Evolutionary conservation across 64 coral and sea anemone genomes (phyloP).

Genomic region (Exaiptasia diaphana): DNA sequence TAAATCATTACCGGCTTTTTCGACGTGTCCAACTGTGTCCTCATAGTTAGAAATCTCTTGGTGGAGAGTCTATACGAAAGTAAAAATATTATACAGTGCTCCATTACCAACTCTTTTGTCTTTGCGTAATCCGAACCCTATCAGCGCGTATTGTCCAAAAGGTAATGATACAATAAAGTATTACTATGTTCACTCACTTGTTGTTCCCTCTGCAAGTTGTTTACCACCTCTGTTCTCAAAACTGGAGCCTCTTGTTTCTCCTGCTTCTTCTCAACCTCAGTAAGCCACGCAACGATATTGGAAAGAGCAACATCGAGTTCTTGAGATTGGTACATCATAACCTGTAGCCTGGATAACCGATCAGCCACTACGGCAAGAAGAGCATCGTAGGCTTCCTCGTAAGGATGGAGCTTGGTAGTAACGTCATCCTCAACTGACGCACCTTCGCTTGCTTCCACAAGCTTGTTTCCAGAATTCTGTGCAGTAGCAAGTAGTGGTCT

Average conservation of each 20-base stretch:
- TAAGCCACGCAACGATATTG: constrained; percentile 71
- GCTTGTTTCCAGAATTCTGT: constrained; percentile 61
- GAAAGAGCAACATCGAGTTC: constrained; percentile 62
- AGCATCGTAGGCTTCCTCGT: constrained; percentile 72
- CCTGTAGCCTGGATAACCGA: constrained; percentile 55
- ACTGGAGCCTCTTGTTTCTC: constrained; percentile 63
- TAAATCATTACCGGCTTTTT: constrained; percentile 48
- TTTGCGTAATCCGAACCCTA: too few species aligned
- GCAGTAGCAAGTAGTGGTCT: constrained; percentile 58
- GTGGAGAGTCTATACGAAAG: constrained; percentile 33
- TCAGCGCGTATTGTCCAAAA: too few species aligned
- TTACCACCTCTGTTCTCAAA: constrained; percentile 53
- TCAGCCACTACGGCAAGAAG: constrained; percentile 71
- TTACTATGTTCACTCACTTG: constrained; percentile 54
- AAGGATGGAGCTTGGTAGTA: constrained; percentile 61
- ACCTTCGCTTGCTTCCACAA: constrained; percentile 55
- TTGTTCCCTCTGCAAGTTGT: constrained; percentile 63
- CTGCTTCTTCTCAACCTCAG: constrained; percentile 56
- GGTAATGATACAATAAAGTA: too few species aligned
- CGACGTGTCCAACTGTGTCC: constrained; percentile 67
- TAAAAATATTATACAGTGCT: background rate
- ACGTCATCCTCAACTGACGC: constrained; percentile 39
- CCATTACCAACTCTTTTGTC: too few species aligned
- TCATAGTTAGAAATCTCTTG: constrained; percentile 67
- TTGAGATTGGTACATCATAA: constrained; percentile 66